Conservation (phyloP, 2,113 vertebrate species). For the human (Homo sapiens) region GRCh38 chr11:82270001-82270500, state of each 20-base stretch:
- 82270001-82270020: constrained; percentile 30
- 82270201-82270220: neutral
- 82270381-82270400: too few species aligned
- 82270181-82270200: neutral
- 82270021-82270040: constrained; percentile 5
- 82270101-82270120: neutral
- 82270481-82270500: too few species aligned
- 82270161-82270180: neutral
- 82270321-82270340: neutral
- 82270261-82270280: neutral
- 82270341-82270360: rapidly evolving
- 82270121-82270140: neutral
- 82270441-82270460: too few species aligned
- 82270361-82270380: neutral
- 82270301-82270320: neutral
- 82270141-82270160: neutral
- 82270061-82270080: neutral
- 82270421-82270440: too few species aligned
- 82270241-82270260: neutral
- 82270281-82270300: neutral
- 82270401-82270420: too few species aligned
- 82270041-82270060: neutral
- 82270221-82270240: neutral
- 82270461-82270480: too few species aligned
- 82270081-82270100: neutral